These are phyloP conservation scores for human DNA, from an alignment of 2,113 vertebrate species.

Conservation along the genomic window GRCh38 chr7:122221501-122222000, in stretches of 20 bases:
- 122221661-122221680: constrained; percentile 49
- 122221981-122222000: neutral
- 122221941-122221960: neutral
- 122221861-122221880: neutral
- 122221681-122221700: neutral
- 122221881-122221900: neutral
- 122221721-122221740: neutral
- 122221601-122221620: neutral
- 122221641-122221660: neutral
- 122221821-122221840: neutral
- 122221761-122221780: neutral
- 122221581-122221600: neutral
- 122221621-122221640: neutral
- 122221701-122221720: neutral
- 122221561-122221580: neutral
- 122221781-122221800: neutral
- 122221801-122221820: neutral
- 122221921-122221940: neutral
- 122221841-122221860: neutral
- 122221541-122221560: neutral
- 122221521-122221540: neutral
- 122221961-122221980: neutral
- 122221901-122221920: neutral
- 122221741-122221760: neutral
- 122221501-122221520: neutral